Conservation (phyloP, 2,113 vertebrate genomes). For the Pachypanchax playfairii region DNA sequence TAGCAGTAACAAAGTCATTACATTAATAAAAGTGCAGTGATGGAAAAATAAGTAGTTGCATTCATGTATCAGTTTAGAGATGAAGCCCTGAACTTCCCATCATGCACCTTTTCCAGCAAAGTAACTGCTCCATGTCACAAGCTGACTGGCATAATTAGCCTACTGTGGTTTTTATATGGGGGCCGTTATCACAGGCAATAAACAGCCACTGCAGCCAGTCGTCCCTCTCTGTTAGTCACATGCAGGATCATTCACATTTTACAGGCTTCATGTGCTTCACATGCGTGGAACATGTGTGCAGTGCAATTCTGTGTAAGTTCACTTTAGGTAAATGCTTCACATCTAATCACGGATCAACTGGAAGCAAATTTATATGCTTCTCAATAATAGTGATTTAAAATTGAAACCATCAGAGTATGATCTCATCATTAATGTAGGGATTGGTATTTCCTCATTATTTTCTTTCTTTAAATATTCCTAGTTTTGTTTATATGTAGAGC, state of each 20-base stretch:
- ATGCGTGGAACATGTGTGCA: conserved; percentile 74
- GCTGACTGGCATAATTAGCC: conserved; percentile 70
- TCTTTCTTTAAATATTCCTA: neutral
- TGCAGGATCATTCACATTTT: conserved; percentile 66
- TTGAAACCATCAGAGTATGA: too few relatives aligned
- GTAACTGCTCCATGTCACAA: conserved; percentile 41
- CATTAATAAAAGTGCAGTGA: too few relatives aligned
- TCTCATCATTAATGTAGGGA: too few relatives aligned
- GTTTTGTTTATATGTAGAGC: neutral
- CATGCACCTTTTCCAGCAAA: conserved; percentile 19
- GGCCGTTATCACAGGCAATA: conserved; percentile 80
- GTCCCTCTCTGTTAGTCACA: conserved; percentile 58
- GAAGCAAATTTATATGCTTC: neutral
- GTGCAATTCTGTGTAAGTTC: conserved; percentile 17
- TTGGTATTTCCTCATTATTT: too few relatives aligned
- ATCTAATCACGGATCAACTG: neutral
- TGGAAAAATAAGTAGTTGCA: neutral
- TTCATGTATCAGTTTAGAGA: conserved; percentile 1
- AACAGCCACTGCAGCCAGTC: conserved; percentile 72
- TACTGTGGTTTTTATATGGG: conserved; percentile 75
- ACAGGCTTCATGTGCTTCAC: conserved; percentile 74
- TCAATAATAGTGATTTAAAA: neutral
- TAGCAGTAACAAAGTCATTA: too few relatives aligned
- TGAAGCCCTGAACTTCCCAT: conserved; percentile 4
- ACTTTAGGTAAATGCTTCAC: conserved; percentile 22